Base-by-base conservation (phyloP, 1,140 invertebrate species). In the Sitodiplosis mosellana region DNA sequence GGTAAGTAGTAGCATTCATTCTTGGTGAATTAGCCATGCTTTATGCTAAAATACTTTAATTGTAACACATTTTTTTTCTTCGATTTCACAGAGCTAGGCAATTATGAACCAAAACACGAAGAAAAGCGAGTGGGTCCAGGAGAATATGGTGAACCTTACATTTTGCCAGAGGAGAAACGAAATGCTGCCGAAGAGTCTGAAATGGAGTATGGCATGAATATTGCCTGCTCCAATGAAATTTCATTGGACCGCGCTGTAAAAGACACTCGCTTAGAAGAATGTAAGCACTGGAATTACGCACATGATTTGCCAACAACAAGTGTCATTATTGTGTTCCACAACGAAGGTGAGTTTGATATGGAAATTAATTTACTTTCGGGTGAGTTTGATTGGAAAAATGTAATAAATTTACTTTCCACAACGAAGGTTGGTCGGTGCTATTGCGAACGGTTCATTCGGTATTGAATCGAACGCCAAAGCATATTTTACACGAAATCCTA, bases 341-440 rank as follows among this genome's bases (percentile, higher is more conserved):
- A 99, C 65, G 92, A 99, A 69, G n/a, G n/a, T n/a, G n/a, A n/a
- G n/a, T n/a, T n/a, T n/a, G n/a, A n/a, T n/a, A n/a, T n/a, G n/a
- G n/a, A n/a, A n/a, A n/a, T n/a, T n/a, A n/a, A n/a, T n/a, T n/a
- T n/a, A n/a, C n/a, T n/a, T n/a, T n/a, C n/a, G n/a, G n/a, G n/a
- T n/a, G n/a, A n/a, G n/a, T n/a, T n/a, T n/a, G n/a, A n/a, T n/a
- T n/a, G n/a, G n/a, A n/a, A n/a, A n/a, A n/a, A n/a, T n/a, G n/a
- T n/a, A n/a, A n/a, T n/a, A n/a, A n/a, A n/a, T n/a, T 99, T 50
- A 95, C 98, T 12, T 99, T 99, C 64, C 94, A 99, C 61, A 99
- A 99, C 65, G 92, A 99, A 69, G 95, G 93, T 2, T 96, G 86
- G 75, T 87, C 88, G 0, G 90, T 93, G 2, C 70, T 99, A 12